Evolutionary conservation across 2,113 vertebrate species (phyloP).

Genomic region (Chloroceryle aenea): DNA sequence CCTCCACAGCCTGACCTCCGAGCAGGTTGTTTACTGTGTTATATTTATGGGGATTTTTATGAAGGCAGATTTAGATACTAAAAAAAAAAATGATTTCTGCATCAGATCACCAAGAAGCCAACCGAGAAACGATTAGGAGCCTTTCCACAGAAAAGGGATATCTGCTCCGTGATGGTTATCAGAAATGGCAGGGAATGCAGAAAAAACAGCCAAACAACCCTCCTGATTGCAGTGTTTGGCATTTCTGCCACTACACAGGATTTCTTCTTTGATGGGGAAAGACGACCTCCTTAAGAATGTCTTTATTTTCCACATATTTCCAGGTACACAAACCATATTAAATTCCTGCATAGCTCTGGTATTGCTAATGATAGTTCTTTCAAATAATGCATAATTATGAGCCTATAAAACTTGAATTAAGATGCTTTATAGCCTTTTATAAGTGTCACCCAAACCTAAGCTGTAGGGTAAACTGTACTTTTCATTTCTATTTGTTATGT

Average conservation of each 20-base stretch:
- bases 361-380: neutral
- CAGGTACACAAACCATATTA: neutral
- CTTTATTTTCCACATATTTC: neutral
- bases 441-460: neutral
- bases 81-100: neutral
- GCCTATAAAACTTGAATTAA: slow-evolving; percentile 46
- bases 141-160: neutral
- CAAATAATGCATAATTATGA: slow-evolving; percentile 12
- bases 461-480: slow-evolving; percentile 4
- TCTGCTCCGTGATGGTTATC: neutral
- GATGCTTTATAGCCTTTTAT: slow-evolving; percentile 22
- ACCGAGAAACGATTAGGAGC: neutral
- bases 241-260: neutral
- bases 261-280: neutral
- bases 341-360: neutral
- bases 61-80: neutral
- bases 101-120: neutral
- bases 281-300: neutral
- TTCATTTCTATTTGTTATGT: slow-evolving; percentile 22
- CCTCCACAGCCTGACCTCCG: neutral
- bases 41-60: neutral
- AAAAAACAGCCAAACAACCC: neutral
- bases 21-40: neutral
- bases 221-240: neutral
- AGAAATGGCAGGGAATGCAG: neutral